phyloP scores from a whole-genome alignment of 2,113 vertebrate species.

The Amphiprion ocellaris region DNA sequence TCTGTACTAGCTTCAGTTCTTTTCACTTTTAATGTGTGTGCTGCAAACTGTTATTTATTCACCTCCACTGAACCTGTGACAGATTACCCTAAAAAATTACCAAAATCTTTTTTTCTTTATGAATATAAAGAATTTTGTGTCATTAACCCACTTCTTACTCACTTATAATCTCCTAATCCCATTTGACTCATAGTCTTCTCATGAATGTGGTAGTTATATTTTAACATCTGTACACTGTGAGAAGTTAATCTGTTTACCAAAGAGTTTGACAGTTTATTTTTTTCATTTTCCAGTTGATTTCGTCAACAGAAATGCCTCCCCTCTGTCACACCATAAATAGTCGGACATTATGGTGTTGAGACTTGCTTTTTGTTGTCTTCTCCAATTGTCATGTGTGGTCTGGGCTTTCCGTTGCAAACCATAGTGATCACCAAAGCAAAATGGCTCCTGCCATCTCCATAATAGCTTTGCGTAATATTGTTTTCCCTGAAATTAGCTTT shows the following conservation, averaged over 20 bases:
- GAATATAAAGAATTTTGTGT: slow-evolving; percentile 67
- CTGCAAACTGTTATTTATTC: slow-evolving; percentile 36
- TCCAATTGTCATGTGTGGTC: slow-evolving; percentile 57
- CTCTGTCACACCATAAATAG: slow-evolving; percentile 42
- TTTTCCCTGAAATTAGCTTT: slow-evolving; percentile 58
- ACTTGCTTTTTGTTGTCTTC: slow-evolving; percentile 39
- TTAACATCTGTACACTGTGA: slow-evolving; percentile 39
- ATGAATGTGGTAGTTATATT: slow-evolving; percentile 60
- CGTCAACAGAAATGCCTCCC: slow-evolving; percentile 35
- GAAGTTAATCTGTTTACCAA: slow-evolving; percentile 72
- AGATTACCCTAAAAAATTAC: slow-evolving; percentile 46
- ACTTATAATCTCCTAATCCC: slow-evolving; percentile 73
- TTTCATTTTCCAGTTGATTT: slow-evolving; percentile 53
- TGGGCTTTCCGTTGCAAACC: slow-evolving; percentile 39
- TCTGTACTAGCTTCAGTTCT: neutral
- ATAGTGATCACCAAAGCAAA: slow-evolving; percentile 44
- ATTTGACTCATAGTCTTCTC: slow-evolving; percentile 60
- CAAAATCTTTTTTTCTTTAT: slow-evolving; percentile 17
- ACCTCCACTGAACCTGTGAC: slow-evolving; percentile 16
- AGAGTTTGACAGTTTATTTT: slow-evolving; percentile 48
- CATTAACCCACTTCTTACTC: slow-evolving; percentile 67
- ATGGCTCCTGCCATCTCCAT: slow-evolving; percentile 59
- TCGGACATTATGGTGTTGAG: slow-evolving; percentile 50
- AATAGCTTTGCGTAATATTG: slow-evolving; percentile 53
- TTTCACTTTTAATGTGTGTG: neutral